Evolutionary conservation across 2,888 invertebrate genomes (phyloP), one percentile per base, ranked within the genome.

Genomic region (Eurois occulta): DNA sequence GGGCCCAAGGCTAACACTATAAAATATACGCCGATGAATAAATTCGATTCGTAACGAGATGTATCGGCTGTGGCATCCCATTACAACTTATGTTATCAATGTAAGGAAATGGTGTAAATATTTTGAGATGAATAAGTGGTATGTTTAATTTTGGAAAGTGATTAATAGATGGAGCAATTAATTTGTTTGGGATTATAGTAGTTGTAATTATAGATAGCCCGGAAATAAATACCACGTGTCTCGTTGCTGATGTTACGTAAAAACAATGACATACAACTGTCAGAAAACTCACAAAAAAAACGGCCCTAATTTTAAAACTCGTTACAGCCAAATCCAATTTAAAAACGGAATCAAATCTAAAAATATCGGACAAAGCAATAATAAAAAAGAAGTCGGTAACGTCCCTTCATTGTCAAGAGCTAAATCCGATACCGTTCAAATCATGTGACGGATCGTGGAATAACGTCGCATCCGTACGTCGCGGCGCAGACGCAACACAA

Each of bases 1-100:
- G 80, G 88, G 91, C 91, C 88, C 86, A 90, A 91, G 85, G 91
- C 86, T 91, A 92, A 93, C 94, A 94, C 94, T 95, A 94, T 95
- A 96, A 96, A 95, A 95, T 94, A 95, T 95, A 91, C 91, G 89
- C 91, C 92, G 93, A 93, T 94, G 94, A 96, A 96, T 96, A 96
- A 96, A 96, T 96, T 94, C 94, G 94, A 96, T 95, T 91, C 92
- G 93, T 96, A 96, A 96, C 95, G 94, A 96, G 96, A 95, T 93
- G 93, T 93, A 94, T 94, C 92, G 93, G 92, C 92, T 91, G 91
- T 94, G 92, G 94, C 94, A 93, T 94, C 94, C 94, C 94, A 90
- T 89, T 92, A 88, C 78, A 68, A 78, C 58, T 80, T 89, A 86
- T 83, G 88, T 86, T 89, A 87, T 90, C 89, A 90, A 88, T 91